Evolutionary conservation across 2,797 vertebrate species (phyloP), one percentile per base, ranked within the genome.

Genomic region (Chelon auratus): DNA sequence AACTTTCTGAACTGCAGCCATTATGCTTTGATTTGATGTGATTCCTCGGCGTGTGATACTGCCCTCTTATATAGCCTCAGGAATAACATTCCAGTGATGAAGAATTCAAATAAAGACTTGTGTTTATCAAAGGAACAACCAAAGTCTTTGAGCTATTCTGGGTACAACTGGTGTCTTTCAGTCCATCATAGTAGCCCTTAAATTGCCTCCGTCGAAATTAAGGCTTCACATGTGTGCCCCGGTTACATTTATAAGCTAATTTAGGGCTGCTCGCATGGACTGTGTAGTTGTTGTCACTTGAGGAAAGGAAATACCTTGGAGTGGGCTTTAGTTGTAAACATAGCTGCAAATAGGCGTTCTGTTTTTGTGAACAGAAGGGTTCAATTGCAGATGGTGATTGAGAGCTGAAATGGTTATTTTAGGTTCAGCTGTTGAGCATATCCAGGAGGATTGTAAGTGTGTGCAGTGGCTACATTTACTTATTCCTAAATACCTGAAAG

Each of bases 131-230:
- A 82, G 62, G 74, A 75, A 85, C 75, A 90, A 61, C 75, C 72
- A 15, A 50, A 33, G 62, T 75, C 72, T 90, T 78, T 81, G 76
- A 82, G 84, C 68, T 92, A 89, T 94, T 93, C 48, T 82, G 68
- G 79, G 84, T 39, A 89, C 84, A 91, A 81, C 66, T 73, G 64
- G 55, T 62, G 77, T 78, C 79, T 90, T 93, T 92, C 65, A 85
- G 62, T 62, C 65, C 77, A 79, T 79, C 40, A 78, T 52, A 65
- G 75, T 5, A 51, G 58, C 50, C 42, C 42, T 72, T 63, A 63
- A 59, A 72, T 54, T 37, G 22, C 77, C 64, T 50, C 53, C 24
- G 24, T 55, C 54, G 63, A 70, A 74, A 78, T 83, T 62, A 78
- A 68, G 57, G 53, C 56, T 70, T 68, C 52, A 71, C 39, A 53